Evolutionary conservation across 2,888 invertebrate species (phyloP).

Genomic region (Rotaria sp.): DNA sequence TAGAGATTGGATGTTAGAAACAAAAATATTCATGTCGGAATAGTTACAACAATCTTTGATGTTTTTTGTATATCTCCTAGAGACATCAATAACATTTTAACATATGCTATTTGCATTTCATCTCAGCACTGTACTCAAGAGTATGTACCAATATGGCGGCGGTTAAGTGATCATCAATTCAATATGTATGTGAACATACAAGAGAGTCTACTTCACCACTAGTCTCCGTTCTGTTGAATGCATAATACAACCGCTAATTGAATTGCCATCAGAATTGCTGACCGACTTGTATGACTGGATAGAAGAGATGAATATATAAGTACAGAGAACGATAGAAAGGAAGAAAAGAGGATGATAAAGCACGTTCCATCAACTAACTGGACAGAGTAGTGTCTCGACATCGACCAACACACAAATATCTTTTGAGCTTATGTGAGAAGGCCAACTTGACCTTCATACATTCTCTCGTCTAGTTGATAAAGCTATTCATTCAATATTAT

Average conservation of each 20-base stretch:
- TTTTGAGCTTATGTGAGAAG: conserved; percentile 1
- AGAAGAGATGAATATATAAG: neutral
- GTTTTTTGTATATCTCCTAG: neutral
- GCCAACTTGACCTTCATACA: conserved; percentile 3
- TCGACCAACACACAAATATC: conserved; percentile 10
- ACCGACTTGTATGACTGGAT: conserved; percentile 5
- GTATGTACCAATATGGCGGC: neutral
- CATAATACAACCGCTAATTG: neutral
- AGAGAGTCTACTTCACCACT: neutral
- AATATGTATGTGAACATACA: neutral
- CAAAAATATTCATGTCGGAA: neutral
- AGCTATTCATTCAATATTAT: neutral
- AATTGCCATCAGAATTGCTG: neutral
- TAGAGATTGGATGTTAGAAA: neutral
- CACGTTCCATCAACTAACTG: conserved; percentile 19
- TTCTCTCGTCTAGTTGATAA: neutral
- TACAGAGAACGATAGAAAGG: neutral
- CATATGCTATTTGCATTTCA: neutral
- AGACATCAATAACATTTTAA: neutral
- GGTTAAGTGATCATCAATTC: neutral
- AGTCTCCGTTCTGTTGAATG: neutral
- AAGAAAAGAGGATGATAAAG: neutral
- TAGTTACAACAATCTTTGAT: neutral
- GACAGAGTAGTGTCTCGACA: conserved; percentile 1
- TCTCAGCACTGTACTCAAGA: neutral